phyloP scores from a whole-genome alignment of 2,113 vertebrate species.

The Verasper variegatus region DNA sequence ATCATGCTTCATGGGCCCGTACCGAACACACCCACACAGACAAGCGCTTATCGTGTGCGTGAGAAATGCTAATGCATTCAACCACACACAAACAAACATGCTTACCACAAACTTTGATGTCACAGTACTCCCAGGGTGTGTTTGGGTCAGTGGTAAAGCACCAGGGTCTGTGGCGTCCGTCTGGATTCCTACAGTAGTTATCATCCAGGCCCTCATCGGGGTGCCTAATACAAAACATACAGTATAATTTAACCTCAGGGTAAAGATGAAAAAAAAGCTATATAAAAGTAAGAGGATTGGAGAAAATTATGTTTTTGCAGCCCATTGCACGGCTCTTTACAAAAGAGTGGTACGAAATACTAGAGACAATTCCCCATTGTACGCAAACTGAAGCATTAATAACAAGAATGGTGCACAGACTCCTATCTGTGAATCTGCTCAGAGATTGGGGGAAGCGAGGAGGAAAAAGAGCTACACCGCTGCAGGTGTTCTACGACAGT shows the following conservation, averaged over 20 bases:
- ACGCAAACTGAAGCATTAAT: conserved; percentile 44
- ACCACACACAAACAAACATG: conserved; percentile 56
- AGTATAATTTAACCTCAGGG: conserved; percentile 1
- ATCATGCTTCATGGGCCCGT: conserved; percentile 21
- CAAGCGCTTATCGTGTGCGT: conserved; percentile 7
- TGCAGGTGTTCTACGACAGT: conserved; percentile 61
- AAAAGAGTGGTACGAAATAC: background rate
- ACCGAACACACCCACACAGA: conserved; percentile 11
- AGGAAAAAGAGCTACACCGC: conserved; percentile 51
- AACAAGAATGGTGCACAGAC: conserved; percentile 24
- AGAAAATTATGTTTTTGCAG: background rate
- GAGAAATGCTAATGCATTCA: conserved; percentile 12
- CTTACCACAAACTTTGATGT: conserved; percentile 97
- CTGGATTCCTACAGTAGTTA: conserved; percentile 99
- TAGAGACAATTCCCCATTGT: conserved; percentile 23
- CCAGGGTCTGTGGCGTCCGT: conserved; percentile 94
- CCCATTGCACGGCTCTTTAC: background rate
- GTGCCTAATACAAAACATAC: conserved; percentile 82
- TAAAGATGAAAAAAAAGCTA: background rate
- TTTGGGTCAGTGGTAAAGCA: conserved; percentile 96
- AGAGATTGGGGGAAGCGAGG: conserved; percentile 36
- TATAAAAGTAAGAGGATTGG: background rate
- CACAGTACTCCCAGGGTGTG: conserved; percentile 95
- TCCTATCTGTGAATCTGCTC: conserved; percentile 61
- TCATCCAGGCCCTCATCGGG: conserved; percentile 96